A percentile compares a stretch with the other conserved stretches of the same genome.
These are phyloP conservation scores for Hippoglossus stenolepis DNA, from an alignment of 2,113 vertebrate genomes.

Conservation along the genomic window DNA sequence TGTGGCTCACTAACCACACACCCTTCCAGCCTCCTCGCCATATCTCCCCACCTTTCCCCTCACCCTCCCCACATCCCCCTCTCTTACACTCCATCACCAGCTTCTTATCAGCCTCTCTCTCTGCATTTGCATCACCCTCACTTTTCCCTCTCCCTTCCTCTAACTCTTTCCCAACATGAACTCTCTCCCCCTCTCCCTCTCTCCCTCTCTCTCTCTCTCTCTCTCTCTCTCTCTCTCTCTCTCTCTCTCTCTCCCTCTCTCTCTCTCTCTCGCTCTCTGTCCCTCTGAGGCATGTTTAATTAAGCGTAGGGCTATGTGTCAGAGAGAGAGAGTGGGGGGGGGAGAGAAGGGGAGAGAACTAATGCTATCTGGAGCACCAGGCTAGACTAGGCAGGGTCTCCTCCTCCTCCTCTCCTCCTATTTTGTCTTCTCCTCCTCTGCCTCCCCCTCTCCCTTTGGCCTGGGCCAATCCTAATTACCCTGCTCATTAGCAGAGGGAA, in stretches of 20 bases:
- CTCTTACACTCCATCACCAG: conserved; percentile 64
- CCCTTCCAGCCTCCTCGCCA: conserved; percentile 45
- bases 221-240: conserved; percentile 62
- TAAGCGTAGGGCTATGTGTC: conserved; percentile 80
- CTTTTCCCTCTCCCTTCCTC: conserved; percentile 56
- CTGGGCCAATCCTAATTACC: conserved; percentile 79
- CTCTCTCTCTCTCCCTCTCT: conserved; percentile 29
- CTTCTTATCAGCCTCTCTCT: conserved; percentile 71
- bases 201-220: conserved; percentile 39
- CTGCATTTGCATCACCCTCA: conserved; percentile 72
- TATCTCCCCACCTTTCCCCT: conserved; percentile 65
- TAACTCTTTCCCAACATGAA: conserved; percentile 61
- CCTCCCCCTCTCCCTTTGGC: conserved; percentile 66
- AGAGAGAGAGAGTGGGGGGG: conserved; percentile 59
- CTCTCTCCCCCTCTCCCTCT: conserved; percentile 51
- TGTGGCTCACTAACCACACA: conserved; percentile 56
- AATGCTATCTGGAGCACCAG: conserved; percentile 76
- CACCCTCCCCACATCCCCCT: conserved; percentile 25
- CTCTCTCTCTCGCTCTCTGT: conserved; percentile 45
- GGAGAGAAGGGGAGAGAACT: conserved; percentile 56
- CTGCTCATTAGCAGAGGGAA: conserved; percentile 79
- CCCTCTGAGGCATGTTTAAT: conserved; percentile 82
- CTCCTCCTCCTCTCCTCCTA: conserved; percentile 65
- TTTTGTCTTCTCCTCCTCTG: conserved; percentile 58
- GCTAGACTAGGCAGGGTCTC: conserved; percentile 68